phyloP scores from a whole-genome alignment of 1,140 invertebrate genomes.

The Solenopsis fugax region DNA sequence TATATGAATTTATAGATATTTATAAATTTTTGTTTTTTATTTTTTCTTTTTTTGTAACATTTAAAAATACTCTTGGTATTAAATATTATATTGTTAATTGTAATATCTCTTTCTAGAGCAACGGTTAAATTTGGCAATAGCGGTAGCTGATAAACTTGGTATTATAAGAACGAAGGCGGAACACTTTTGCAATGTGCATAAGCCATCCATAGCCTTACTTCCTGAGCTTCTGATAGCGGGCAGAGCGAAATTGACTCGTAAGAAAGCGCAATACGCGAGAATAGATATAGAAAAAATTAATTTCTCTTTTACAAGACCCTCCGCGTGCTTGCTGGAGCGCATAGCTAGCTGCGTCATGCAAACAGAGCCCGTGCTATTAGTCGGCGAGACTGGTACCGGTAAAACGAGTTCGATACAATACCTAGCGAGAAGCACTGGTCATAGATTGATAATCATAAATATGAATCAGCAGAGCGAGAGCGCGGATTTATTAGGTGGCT shows the following conservation, averaged over 20 bases:
- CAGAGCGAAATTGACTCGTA: conserved; percentile 85
- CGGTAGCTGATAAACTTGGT: conserved; percentile 93
- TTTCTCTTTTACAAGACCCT: conserved; percentile 94
- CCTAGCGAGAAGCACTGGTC: conserved; percentile 93
- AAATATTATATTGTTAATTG: conserved; percentile 16
- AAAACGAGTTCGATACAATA: conserved; percentile 99
- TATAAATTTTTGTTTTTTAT: background rate
- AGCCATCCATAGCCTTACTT: conserved; percentile 90
- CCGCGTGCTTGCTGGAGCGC: conserved; percentile 94
- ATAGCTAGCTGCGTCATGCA: conserved; percentile 93
- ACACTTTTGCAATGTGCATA: conserved; percentile 92
- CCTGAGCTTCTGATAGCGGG: conserved; percentile 87
- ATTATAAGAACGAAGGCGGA: conserved; percentile 94
- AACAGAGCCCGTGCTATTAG: conserved; percentile 96
- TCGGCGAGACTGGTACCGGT: conserved; percentile 99
- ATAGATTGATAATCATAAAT: conserved; percentile 98
- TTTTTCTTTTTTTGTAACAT: background rate
- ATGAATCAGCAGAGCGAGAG: conserved; percentile 99
- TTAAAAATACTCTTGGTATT: conserved; percentile 49
- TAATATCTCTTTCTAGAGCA: conserved; percentile 83
- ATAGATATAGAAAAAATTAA: conserved; percentile 85
- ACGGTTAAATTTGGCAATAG: conserved; percentile 90
- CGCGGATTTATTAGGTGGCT: conserved; percentile 98
- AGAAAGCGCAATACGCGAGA: conserved; percentile 62
- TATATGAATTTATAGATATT: background rate